Evolutionary conservation across 2,113 vertebrate species (phyloP).

Genomic region (Sylvietta virens): DNA sequence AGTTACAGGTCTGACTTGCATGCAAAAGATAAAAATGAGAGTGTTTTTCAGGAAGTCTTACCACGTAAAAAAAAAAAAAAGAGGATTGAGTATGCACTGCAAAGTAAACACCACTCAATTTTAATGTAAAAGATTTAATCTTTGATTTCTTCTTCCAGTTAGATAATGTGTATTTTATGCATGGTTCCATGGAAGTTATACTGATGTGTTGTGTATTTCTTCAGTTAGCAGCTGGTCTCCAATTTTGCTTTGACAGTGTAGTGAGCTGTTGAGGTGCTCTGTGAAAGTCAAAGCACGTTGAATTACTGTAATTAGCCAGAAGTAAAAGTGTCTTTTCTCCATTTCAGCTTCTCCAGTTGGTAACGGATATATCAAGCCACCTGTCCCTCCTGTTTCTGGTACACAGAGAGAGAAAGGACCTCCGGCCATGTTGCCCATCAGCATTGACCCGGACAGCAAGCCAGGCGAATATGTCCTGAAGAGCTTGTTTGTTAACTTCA

Average conservation of each 20-base stretch:
- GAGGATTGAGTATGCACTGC: neutral
- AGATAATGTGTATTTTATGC: neutral
- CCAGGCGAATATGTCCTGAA: conserved; percentile 96
- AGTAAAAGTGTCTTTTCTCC: neutral
- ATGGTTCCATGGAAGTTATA: neutral
- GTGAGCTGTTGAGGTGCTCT: neutral
- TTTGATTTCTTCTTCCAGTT: neutral
- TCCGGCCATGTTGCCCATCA: conserved; percentile 89
- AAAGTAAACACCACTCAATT: neutral
- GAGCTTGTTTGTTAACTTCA: conserved; percentile 94
- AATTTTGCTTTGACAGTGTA: neutral
- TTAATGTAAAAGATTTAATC: neutral
- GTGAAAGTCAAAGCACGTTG: neutral
- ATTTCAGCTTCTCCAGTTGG: conserved; percentile 89
- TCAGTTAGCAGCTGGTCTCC: neutral
- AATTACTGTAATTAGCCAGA: neutral
- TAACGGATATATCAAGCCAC: conserved; percentile 94
- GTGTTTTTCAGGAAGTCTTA: neutral
- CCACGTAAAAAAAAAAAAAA: neutral
- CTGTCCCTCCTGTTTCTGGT: conserved; percentile 82
- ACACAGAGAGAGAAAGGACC: conserved; percentile 88
- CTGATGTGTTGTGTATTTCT: neutral
- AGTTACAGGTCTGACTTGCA: neutral
- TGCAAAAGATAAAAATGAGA: neutral
- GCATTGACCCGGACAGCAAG: conserved; percentile 91